These are phyloP conservation scores for Cichladusa arquata DNA, from an alignment of 2,113 vertebrate genomes.

Conservation along the genomic window DNA sequence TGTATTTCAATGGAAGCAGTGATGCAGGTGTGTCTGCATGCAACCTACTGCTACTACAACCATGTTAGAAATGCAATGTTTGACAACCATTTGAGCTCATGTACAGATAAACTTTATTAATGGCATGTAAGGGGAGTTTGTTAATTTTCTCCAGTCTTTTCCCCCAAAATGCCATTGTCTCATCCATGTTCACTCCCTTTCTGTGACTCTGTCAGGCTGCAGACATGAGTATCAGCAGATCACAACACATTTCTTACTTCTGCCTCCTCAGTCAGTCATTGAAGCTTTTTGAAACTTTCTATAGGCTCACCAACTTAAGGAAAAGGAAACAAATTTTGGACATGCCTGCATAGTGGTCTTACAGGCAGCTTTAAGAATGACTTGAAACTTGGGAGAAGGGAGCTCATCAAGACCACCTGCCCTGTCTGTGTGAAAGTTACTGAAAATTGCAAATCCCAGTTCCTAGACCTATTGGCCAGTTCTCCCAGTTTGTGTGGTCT, in stretches of 20 bases:
- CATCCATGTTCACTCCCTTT: neutral
- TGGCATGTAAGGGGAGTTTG: rapidly evolving
- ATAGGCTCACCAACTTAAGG: neutral
- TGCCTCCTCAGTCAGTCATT: neutral
- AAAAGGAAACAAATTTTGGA: neutral
- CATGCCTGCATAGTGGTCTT: neutral
- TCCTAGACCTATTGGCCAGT: neutral
- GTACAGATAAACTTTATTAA: neutral
- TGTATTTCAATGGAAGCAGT: neutral
- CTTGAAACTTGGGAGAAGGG: neutral
- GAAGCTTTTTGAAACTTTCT: neutral
- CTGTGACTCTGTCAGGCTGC: neutral
- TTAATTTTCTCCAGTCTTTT: neutral
- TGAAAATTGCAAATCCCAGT: neutral
- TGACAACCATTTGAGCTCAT: neutral
- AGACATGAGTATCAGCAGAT: neutral
- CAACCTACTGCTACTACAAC: neutral
- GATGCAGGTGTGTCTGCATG: neutral
- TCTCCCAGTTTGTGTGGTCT: neutral
- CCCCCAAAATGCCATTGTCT: neutral
- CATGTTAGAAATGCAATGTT: rapidly evolving
- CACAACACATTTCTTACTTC: neutral
- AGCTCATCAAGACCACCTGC: neutral
- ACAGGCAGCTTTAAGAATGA: neutral
- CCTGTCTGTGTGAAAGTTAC: neutral